Evolutionary conservation across 2,797 vertebrate genomes (phyloP).

Genomic region (Danio aesculapii): DNA sequence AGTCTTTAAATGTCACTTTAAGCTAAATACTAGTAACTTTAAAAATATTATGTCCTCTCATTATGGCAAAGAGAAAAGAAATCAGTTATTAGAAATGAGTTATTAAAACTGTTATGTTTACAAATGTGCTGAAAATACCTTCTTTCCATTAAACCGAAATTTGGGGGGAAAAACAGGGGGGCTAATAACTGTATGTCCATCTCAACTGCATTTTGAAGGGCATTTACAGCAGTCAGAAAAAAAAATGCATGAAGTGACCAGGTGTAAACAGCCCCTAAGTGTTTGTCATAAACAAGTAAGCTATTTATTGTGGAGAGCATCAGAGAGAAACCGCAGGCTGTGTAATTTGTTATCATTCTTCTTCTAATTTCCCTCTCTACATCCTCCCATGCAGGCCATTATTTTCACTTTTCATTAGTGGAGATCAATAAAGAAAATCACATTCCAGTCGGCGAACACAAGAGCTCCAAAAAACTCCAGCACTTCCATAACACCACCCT

Average conservation of each 20-base stretch:
- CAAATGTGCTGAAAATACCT: too few relatives aligned
- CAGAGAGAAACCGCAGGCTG: constrained; percentile 60
- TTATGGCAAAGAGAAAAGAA: too few relatives aligned
- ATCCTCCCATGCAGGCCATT: constrained; percentile 75
- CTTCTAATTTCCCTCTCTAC: constrained; percentile 25
- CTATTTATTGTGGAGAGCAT: constrained; percentile 67
- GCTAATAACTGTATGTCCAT: too few relatives aligned
- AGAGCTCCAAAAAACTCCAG: neutral
- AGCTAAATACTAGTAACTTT: too few relatives aligned
- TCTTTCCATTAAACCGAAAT: too few relatives aligned
- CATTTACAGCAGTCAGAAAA: constrained; percentile 4
- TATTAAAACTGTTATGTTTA: too few relatives aligned
- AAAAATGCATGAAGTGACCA: too few relatives aligned
- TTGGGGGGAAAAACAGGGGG: too few relatives aligned
- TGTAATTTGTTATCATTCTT: constrained; percentile 65
- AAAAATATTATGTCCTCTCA: too few relatives aligned
- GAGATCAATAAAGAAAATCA: constrained; percentile 75
- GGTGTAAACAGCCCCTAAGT: constrained; percentile 5
- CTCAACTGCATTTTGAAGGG: too few relatives aligned
- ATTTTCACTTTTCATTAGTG: constrained; percentile 81
- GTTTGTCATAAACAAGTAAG: constrained; percentile 72
- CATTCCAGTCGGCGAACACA: constrained; percentile 68
- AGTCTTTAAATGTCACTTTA: too few relatives aligned
- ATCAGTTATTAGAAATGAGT: too few relatives aligned
- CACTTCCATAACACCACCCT: constrained; percentile 15